A percentile compares a stretch with the other conserved stretches of the same genome.
Evolutionary conservation across 2,113 vertebrate species (phyloP).

Genomic region (Alces alces): DNA sequence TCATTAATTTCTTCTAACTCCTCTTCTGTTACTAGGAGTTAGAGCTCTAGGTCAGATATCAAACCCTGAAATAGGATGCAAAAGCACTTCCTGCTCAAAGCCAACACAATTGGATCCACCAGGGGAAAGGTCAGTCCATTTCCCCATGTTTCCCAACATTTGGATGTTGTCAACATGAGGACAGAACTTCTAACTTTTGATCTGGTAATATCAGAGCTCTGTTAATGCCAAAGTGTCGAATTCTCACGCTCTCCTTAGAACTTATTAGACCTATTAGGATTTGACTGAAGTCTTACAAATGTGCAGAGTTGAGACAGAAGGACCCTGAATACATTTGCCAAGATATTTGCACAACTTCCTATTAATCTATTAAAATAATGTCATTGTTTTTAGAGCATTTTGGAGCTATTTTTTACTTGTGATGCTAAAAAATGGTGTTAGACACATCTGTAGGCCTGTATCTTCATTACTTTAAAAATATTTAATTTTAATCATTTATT

Average conservation of each 20-base stretch:
- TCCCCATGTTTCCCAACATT: neutral
- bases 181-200: neutral
- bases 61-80: neutral
- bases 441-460: neutral
- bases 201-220: neutral
- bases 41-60: neutral
- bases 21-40: neutral
- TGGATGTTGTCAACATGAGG: neutral
- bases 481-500: neutral
- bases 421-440: neutral
- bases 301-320: neutral
- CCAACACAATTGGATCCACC: neutral
- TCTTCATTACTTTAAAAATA: neutral
- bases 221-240: neutral
- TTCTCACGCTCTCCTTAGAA: neutral
- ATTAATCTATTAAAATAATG: neutral
- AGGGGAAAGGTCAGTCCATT: neutral
- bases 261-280: neutral
- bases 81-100: neutral
- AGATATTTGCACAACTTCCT: neutral
- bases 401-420: neutral
- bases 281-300: neutral
- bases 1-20: neutral
- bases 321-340: neutral
- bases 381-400: neutral